phyloP scores from a whole-genome alignment of 2,113 vertebrate species.

The cat (Felis catus) region DNA sequence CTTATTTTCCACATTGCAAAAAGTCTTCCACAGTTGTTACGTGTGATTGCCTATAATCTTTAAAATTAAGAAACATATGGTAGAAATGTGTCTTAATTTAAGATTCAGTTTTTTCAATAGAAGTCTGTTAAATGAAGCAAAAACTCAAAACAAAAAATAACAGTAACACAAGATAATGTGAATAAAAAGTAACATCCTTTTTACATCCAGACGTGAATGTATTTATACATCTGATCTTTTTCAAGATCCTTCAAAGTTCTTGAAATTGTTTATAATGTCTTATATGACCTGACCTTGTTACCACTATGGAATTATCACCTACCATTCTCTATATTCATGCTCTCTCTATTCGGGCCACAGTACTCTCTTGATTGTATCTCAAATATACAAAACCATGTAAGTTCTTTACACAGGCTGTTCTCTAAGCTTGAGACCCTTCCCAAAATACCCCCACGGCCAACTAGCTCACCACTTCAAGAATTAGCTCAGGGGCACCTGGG shows the following conservation, averaged over 20 bases:
- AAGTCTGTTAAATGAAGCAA: neutral
- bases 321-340: neutral
- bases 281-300: neutral
- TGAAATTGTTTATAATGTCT: neutral
- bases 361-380: neutral
- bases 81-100: neutral
- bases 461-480: neutral
- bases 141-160: constrained; percentile 1
- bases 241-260: neutral
- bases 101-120: neutral
- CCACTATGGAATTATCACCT: neutral
- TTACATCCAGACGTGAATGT: neutral
- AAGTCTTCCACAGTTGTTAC: neutral
- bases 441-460: neutral
- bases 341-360: neutral
- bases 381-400: neutral
- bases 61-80: neutral
- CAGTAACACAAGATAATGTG: neutral
- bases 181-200: neutral
- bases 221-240: neutral
- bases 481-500: neutral
- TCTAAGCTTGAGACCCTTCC: neutral
- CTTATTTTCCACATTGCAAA: neutral
- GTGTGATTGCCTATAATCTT: neutral
- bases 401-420: neutral